Conservation (phyloP, 2,113 vertebrate species). For the Leptocoma aspasia region DNA sequence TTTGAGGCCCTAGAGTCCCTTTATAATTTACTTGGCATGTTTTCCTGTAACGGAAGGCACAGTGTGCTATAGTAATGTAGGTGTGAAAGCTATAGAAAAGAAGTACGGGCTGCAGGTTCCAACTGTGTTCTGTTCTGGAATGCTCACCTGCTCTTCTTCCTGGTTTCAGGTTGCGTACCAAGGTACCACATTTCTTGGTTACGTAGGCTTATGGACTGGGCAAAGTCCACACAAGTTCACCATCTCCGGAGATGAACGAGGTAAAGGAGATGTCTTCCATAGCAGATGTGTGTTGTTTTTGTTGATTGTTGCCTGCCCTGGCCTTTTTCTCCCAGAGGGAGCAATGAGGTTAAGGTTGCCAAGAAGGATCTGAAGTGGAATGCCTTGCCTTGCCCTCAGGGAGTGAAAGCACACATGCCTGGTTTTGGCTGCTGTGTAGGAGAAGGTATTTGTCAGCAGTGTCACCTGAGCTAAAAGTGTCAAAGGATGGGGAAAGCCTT, state of each 20-base stretch:
- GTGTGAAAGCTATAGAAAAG: not conserved
- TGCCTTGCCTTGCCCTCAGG: not conserved
- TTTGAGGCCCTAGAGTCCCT: not conserved
- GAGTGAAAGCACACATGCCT: not conserved
- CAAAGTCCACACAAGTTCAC: conserved; percentile 90
- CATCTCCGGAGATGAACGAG: conserved; percentile 85
- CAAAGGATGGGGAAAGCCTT: not conserved
- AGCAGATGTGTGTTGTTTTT: rapidly evolving
- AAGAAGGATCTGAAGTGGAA: not conserved
- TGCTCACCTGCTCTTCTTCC: not conserved
- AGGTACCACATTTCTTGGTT: conserved; percentile 90
- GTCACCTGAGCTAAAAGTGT: not conserved
- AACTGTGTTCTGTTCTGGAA: not conserved
- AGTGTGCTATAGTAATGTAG: not conserved
- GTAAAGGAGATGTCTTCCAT: conserved; percentile 37
- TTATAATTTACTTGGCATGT: not conserved
- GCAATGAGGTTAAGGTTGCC: not conserved
- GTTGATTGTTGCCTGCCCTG: not conserved
- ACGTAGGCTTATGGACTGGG: conserved; percentile 93
- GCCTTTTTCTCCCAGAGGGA: not conserved
- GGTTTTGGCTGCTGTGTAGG: not conserved
- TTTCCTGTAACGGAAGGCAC: not conserved
- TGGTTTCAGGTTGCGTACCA: conserved; percentile 77
- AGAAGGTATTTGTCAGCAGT: not conserved
- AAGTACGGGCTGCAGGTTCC: not conserved